Evolutionary conservation across 2,888 invertebrate species (phyloP), one percentile per base, ranked within the genome.

Genomic region (Gasteruption jaculator): DNA sequence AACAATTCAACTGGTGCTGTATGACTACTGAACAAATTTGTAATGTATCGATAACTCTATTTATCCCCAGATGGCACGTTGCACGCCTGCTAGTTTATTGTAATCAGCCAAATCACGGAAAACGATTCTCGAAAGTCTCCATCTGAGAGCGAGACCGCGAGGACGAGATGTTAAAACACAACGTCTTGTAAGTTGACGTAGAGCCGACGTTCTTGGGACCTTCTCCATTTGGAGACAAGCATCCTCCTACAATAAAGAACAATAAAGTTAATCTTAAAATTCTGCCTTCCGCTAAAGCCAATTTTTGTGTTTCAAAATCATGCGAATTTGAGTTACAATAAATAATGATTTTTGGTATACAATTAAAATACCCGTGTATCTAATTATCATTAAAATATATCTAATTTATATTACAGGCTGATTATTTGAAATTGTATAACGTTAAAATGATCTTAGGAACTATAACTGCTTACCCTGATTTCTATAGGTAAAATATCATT

Each of bases 41-140:
- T n/a, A n/a, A n/a, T n/a, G n/a, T n/a, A n/a, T n/a, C n/a, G n/a
- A n/a, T n/a, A n/a, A n/a, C n/a, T n/a, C n/a, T n/a, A n/a, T n/a
- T n/a, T n/a, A n/a, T n/a, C n/a, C n/a, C 95, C 96, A 97, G 78
- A 88, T 86, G n/a, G 95, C 92, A 66, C 95, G 78, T 68, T 92
- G 92, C 0, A 95, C 83, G 25, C 96, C 96, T 12, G 89, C 80
- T 25, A 97, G 69, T 71, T 90, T 86, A 71, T 95, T 96, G 71
- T 95, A 87, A 75, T 99, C 97, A 0, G 91, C 93, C 46, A 93
- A 74, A 62, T 90, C 81, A 47, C 96, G 80, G 79, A 90, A 99
- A 4, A 91, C 81, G 49, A 95, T 89, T 61, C 96, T 79, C 60
- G 94, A 93, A 44, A 97, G 65, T 37, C 93, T 80, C 85, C 90